Evolutionary conservation across 2,113 vertebrate genomes (phyloP).

Genomic region (Tiliqua scincoides): DNA sequence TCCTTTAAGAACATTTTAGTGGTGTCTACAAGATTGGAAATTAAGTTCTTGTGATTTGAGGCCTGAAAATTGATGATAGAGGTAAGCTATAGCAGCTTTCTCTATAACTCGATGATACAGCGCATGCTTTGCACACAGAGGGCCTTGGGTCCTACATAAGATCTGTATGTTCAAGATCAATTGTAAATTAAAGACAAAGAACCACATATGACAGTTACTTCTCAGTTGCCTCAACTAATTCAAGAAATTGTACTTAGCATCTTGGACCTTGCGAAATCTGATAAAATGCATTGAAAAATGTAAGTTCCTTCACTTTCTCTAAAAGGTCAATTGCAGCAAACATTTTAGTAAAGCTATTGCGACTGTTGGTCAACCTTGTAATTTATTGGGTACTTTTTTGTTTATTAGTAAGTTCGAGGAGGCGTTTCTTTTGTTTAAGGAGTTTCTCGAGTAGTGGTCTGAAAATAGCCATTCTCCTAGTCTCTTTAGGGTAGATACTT

Average conservation of each 20-base stretch:
- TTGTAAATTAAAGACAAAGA: not conserved
- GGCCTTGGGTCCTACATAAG: too few species aligned
- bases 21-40: not conserved
- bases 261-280: too few species aligned
- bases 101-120: too few species aligned
- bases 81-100: too few species aligned
- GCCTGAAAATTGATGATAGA: not conserved
- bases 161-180: not conserved
- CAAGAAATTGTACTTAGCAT: not conserved
- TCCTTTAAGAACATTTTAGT: not conserved
- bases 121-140: too few species aligned
- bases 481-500: not conserved
- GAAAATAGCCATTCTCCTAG: not conserved
- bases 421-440: not conserved
- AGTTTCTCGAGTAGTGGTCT: not conserved
- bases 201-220: not conserved
- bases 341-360: not conserved
- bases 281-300: not conserved
- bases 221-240: not conserved
- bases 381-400: not conserved
- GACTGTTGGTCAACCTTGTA: not conserved
- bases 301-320: too few species aligned
- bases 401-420: not conserved
- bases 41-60: not conserved
- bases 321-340: not conserved